These are phyloP conservation scores for Petrolisthes manimaculis DNA, from an alignment of 2,888 invertebrate genomes.

Conservation along the genomic window DNA sequence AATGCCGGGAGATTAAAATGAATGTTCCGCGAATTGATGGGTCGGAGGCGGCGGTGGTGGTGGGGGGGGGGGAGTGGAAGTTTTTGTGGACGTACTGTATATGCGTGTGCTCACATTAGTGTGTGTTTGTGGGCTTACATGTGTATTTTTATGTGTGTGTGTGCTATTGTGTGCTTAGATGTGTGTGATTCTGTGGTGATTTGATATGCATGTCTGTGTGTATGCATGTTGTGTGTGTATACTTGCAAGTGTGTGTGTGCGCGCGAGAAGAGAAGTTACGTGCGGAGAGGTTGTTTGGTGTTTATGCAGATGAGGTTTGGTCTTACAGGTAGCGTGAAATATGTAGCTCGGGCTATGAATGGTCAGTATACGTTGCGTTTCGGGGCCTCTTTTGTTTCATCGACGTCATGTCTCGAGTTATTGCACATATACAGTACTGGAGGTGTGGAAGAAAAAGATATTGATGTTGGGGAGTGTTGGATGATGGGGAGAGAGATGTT, in stretches of 20 bases:
- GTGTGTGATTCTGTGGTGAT: too few relatives aligned
- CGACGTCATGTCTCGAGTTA: background rate
- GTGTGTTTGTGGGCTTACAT: too few relatives aligned
- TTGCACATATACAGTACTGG: background rate
- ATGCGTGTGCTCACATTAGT: too few relatives aligned
- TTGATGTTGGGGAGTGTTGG: background rate
- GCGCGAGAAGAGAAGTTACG: background rate
- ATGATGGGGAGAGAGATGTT: background rate
- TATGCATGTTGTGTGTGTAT: background rate
- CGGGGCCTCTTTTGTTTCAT: background rate
- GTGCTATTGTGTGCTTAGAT: background rate
- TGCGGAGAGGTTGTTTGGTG: constrained; percentile 5
- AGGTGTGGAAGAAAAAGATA: background rate
- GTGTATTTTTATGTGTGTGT: background rate
- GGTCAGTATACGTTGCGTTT: background rate
- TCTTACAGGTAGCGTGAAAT: constrained; percentile 10
- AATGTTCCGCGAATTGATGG: background rate
- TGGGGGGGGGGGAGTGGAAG: background rate
- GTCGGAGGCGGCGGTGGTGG: background rate
- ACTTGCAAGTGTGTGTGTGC: background rate
- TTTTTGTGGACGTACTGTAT: too few relatives aligned
- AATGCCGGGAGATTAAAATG: constrained; percentile 3
- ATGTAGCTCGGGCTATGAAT: background rate
- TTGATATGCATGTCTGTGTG: background rate
- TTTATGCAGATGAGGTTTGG: constrained; percentile 6